Base-by-base conservation (phyloP, 2,113 vertebrate genomes). In the Hemibagrus wyckioides region DNA sequence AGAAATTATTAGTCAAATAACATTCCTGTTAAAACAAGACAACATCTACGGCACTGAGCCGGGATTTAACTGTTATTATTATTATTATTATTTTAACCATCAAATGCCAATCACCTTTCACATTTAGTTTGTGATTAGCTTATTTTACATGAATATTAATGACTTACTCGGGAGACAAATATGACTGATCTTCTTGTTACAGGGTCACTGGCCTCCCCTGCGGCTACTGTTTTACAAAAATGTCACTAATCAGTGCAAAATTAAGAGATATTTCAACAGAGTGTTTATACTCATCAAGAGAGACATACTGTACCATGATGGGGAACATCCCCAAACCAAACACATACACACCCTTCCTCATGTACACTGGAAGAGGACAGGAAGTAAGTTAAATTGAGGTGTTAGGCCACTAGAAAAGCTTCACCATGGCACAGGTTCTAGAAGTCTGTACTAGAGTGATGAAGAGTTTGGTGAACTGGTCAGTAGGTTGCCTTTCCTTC, bases 131-230 rank as follows among this genome's bases (percentile, higher is more conserved):
- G 50, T 79, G 50, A 54, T 54, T 54, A 79, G 3, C 76, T 33
- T 54, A 79, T 79, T 30, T 79, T 50, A 21, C n/a, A 54, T 79
- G 30, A 79, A 52, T 54, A 79, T 54, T 54, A 30, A 79, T 54
- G 50, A 33, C 48, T 10, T 54, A 19, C 15, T 30, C 30, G 8
- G 48, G n/a, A 21, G 28, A 54, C n/a, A 4, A 79, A 79, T 52
- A 79, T 48, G 50, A 19, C n/a, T 54, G 50, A 52, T 7, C 76
- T 54, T 79, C 50, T 56, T 56, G 52, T 54, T 56, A 11, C 7
- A 33, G 17, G 28, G 3, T n/a, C 50, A 33, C 0, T 33, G n/a
- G 15, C 50, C 48, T 80, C n/a, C 13, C 30, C 28, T 13, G 30
- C 48, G 56, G 77, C 19, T 52, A 36, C 8, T 13, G 30, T 14